A percentile compares a stretch with the other conserved stretches of the same genome.
Conservation (phyloP, 2,113 vertebrate species). For the Pseudonaja textilis region DNA sequence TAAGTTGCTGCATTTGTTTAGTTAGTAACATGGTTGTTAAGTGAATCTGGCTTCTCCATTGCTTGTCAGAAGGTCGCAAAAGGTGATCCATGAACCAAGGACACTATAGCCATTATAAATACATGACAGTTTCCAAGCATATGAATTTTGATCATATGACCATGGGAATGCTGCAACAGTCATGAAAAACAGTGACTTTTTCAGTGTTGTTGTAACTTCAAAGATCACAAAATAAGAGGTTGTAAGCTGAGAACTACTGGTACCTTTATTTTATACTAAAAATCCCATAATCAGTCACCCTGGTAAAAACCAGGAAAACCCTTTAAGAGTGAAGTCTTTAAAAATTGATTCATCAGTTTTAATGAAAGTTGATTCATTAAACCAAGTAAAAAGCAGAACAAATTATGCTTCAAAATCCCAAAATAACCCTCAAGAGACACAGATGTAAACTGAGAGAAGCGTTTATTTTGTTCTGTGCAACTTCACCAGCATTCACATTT, state of each 20-base stretch:
- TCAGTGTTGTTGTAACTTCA: neutral
- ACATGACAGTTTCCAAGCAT: neutral
- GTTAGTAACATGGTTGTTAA: neutral
- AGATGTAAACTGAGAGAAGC: conserved; percentile 40
- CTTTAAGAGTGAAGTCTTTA: conserved; percentile 25
- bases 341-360: neutral
- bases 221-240: neutral
- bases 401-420: conserved; percentile 48
- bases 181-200: neutral
- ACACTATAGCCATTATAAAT: neutral
- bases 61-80: neutral
- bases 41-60: neutral
- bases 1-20: neutral
- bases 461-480: conserved; percentile 52
- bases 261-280: neutral
- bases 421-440: conserved; percentile 30
- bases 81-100: neutral
- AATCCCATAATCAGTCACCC: neutral
- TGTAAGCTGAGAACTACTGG: neutral
- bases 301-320: neutral
- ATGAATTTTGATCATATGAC: neutral
- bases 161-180: neutral
- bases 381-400: conserved; percentile 39
- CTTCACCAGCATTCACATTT: conserved; percentile 52
- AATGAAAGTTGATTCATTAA: conserved; percentile 10